Evolutionary conservation across 1,140 invertebrate genomes (phyloP), one percentile per base, ranked within the genome.

Genomic region (Neodiprion virginianus): DNA sequence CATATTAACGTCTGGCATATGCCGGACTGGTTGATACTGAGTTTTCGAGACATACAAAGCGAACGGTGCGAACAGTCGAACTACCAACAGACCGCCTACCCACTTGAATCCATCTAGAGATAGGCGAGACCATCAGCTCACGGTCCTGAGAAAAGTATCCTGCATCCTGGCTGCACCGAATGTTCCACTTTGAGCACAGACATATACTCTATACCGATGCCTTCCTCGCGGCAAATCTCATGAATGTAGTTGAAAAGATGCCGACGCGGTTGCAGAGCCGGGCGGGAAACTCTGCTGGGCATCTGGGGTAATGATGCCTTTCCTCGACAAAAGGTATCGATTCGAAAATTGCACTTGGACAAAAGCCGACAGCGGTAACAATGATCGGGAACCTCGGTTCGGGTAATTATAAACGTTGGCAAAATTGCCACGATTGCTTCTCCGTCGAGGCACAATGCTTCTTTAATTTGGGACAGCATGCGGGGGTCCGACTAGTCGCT

Each of bases 61-160:
- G 48, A 71, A 66, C 71, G 71, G 71, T 47, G 67, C 40, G 17
- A 72, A 75, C 74, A 48, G 72, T 75, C 48, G 14, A 72, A 69
- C 50, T 65, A 69, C 53, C 74, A 72, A 75, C 74, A 75, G 74
- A 75, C 74, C 71, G 71, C 71, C 74, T 72, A 72, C 67, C 49
- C 23, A 75, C 70, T 67, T 68, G 61, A 72, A 68, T 67, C 53
- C 53, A 61, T 12, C 53, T 17, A 61, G 53, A 14, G 53, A 61
- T 61, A 61, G 4, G 53, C 11, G 53, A 61, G 5, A 14, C n/a
- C 28, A 40, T 40, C 28, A 40, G 28, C 5, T 40, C 28, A 40
- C 28, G 28, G 28, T 40, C 28, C 28, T 5, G 5, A 40, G 5
- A 40, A 5, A 40, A 40, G 28, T 40, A 40, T 40, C 28, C 28